Evolutionary conservation across 2,888 invertebrate species (phyloP), one percentile per base, ranked within the genome.

Genomic region (Priocnemis perturbator): DNA sequence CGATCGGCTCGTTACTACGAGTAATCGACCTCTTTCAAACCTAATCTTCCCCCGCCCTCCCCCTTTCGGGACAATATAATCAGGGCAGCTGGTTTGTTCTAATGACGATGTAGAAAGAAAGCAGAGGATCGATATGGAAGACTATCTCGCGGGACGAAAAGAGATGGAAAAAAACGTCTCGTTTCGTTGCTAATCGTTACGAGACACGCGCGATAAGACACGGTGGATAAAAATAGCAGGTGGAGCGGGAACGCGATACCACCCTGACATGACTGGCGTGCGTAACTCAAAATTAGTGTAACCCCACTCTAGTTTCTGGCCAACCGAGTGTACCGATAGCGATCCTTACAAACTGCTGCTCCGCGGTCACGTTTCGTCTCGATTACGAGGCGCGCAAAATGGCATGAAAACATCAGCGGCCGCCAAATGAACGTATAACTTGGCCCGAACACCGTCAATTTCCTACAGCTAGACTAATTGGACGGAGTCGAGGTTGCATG

Each of bases 181-280:
- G 37, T 37, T 37, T 37, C 11, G 7, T 37, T 37, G 81, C 74
- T 81, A 81, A 81, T 81, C 70, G 74, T 69, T 62, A 50, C 44
- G 53, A 44, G 67, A 76, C 81, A 81, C 79, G 81, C 79, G 71
- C 76, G 79, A 76, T 72, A 72, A 75, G 50, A 69, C 70, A 65
- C 53, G 20, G 3, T 37, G n/a, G 48, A 48, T 17, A 52, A 65
- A 67, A 65, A 64, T 60, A 67, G 64, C 14, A 37, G 37, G 37
- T 37, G 1, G 11, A 37, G 26, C 48, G 44, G 19, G 20, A 45
- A 37, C 37, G 14, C 17, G 20, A n/a, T 19, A 20, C 56, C 57
- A 48, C 53, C 59, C 30, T 68, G 66, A 70, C 78, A 64, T 59
- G 76, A 55, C 64, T 55, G 52, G 15, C 5, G 17, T 50, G 58